Conservation (phyloP, 2,888 invertebrate genomes). For the Tholera decimalis region DNA sequence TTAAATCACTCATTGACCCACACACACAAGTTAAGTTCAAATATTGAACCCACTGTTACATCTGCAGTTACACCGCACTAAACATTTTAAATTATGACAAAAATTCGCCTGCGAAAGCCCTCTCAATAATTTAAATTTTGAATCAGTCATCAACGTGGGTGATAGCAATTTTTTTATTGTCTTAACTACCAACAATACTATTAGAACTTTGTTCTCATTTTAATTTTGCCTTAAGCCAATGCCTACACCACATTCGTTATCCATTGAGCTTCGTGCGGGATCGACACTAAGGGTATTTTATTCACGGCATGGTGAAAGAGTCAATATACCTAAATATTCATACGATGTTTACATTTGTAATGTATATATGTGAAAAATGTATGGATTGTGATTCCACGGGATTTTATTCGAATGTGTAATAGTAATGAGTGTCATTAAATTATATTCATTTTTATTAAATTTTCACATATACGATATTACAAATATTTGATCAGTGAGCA, state of each 20-base stretch:
- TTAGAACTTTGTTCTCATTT: slow-evolving; percentile 58
- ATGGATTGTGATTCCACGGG: too few species aligned
- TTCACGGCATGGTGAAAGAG: slow-evolving; percentile 16
- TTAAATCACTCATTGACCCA: slow-evolving; percentile 12
- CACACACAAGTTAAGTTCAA: slow-evolving; percentile 26
- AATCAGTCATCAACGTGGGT: slow-evolving; percentile 41
- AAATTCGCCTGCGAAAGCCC: slow-evolving; percentile 33
- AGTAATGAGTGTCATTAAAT: too few species aligned
- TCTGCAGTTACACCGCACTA: slow-evolving; percentile 47
- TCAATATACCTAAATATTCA: neutral
- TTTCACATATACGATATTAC: too few species aligned
- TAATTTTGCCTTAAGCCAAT: slow-evolving; percentile 18
- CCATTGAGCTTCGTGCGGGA: slow-evolving; percentile 22
- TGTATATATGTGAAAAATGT: too few species aligned
- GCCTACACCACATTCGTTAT: slow-evolving; percentile 10
- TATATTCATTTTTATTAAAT: too few species aligned
- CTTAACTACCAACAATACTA: slow-evolving; percentile 46
- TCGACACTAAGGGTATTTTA: slow-evolving; percentile 26
- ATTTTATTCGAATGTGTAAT: too few species aligned
- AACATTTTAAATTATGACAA: slow-evolving; percentile 39
- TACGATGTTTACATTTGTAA: too few species aligned
- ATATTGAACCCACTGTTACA: slow-evolving; percentile 34
- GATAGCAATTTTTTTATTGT: slow-evolving; percentile 57
- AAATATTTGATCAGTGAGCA: too few species aligned
- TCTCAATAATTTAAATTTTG: slow-evolving; percentile 23